Evolutionary conservation across 2,888 invertebrate species (phyloP).

Genomic region (Athalia rosae): DNA sequence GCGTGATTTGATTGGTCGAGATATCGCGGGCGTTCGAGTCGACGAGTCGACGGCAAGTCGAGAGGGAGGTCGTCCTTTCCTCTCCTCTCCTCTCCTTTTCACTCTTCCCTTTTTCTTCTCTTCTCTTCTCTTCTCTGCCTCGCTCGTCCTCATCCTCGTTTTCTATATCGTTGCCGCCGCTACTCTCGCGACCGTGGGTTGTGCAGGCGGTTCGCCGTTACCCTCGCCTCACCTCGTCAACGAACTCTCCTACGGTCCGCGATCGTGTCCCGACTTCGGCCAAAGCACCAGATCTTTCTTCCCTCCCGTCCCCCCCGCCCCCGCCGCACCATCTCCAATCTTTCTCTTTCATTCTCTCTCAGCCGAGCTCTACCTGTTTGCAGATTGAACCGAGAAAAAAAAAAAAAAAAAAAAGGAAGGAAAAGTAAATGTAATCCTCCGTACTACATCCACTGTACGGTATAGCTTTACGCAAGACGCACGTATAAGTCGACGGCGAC

Average conservation of each 20-base stretch:
- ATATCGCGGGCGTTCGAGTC: conserved; percentile 73
- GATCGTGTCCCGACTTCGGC: conserved; percentile 63
- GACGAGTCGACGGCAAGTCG: conserved; percentile 58
- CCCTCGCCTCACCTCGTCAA: conserved; percentile 54
- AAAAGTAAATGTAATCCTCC: not conserved
- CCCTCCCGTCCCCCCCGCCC: conserved; percentile 47
- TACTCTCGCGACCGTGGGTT: conserved; percentile 8
- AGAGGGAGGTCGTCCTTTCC: conserved; percentile 65
- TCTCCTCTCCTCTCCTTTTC: conserved; percentile 60
- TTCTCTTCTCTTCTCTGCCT: conserved; percentile 51
- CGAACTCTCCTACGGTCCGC: conserved; percentile 57
- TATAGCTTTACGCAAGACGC: not conserved
- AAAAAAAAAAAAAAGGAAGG: not conserved
- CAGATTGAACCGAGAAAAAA: not conserved
- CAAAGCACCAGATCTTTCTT: conserved; percentile 50
- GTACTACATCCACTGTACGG: not conserved
- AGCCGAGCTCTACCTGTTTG: not conserved
- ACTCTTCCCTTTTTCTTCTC: conserved; percentile 53
- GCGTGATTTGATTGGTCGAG: conserved; percentile 73
- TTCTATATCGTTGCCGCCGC: conserved; percentile 32
- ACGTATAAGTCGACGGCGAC: not conserved
- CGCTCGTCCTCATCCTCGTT: conserved; percentile 45
- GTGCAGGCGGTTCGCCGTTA: conserved; percentile 40
- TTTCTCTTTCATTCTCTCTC: conserved; percentile 28
- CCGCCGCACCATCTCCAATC: conserved; percentile 50